A percentile compares a stretch with the other conserved stretches of the same genome.
phyloP scores from a whole-genome alignment of 2,113 vertebrate species.

The Grus americana region DNA sequence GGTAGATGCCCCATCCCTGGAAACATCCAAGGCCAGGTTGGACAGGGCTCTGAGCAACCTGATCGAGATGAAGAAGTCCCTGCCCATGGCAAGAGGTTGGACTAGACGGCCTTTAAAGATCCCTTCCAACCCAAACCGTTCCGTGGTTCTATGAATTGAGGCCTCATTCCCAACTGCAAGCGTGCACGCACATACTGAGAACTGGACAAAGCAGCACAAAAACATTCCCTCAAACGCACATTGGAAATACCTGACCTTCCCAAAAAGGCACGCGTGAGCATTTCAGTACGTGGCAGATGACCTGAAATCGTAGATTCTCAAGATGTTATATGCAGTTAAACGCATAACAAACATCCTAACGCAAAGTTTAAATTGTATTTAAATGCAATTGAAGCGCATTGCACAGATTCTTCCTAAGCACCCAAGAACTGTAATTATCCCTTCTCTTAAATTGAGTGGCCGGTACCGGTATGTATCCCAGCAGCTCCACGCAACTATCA shows the following conservation, averaged over 20 bases:
- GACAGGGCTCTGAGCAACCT: not conserved
- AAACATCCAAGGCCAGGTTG: not conserved
- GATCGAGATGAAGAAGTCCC: not conserved
- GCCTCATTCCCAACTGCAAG: rapidly evolving
- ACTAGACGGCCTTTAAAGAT: not conserved
- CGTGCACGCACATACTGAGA: rapidly evolving
- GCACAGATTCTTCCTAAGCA: not conserved
- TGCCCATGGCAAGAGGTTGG: not conserved
- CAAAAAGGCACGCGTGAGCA: not conserved
- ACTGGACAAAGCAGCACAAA: not conserved
- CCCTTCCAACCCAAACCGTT: not conserved
- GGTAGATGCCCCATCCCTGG: not conserved
- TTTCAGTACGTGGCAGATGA: rapidly evolving
- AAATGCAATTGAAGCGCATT: not conserved
- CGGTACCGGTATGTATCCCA: not conserved
- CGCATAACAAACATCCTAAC: rapidly evolving
- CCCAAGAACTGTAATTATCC: not conserved
- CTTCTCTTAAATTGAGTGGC: too few species aligned
- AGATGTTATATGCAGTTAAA: not conserved
- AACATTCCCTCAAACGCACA: not conserved
- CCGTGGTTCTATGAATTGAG: rapidly evolving
- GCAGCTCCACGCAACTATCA: not conserved
- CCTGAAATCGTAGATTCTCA: not conserved
- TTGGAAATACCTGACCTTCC: not conserved
- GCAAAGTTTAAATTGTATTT: not conserved